Conservation (phyloP, 2,797 vertebrate genomes). For the Sebastes taczanowskii region DNA sequence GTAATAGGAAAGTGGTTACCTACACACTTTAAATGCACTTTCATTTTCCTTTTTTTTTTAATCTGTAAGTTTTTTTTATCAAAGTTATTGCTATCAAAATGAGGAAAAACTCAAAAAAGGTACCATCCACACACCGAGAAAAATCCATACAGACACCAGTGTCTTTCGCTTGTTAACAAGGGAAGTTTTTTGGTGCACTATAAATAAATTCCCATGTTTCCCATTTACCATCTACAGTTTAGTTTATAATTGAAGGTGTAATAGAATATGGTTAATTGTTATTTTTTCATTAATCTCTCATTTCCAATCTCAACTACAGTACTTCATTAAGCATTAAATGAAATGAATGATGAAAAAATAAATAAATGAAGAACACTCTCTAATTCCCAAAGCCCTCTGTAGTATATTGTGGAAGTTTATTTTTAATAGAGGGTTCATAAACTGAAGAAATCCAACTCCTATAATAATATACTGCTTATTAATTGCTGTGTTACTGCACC, state of each 20-base stretch:
- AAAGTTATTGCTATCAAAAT: background rate
- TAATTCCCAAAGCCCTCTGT: background rate
- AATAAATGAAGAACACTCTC: background rate
- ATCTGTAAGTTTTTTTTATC: accelerated
- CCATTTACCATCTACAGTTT: background rate
- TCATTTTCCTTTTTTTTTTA: background rate
- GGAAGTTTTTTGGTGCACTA: background rate
- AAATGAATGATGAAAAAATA: conserved; percentile 7
- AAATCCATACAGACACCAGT: background rate
- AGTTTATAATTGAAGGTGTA: background rate
- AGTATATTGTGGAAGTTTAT: background rate
- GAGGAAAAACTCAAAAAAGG: background rate
- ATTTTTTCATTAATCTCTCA: conserved; percentile 3
- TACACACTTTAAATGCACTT: background rate
- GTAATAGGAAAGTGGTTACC: accelerated
- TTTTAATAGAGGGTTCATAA: conserved; percentile 23
- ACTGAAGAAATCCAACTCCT: conserved; percentile 30
- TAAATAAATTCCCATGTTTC: background rate
- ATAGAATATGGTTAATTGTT: background rate
- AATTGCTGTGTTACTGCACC: conserved; percentile 45
- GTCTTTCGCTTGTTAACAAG: background rate
- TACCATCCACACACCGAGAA: background rate
- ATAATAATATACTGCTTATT: conserved; percentile 46
- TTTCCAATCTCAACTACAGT: background rate
- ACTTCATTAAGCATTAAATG: background rate